phyloP scores from a whole-genome alignment of 1,140 invertebrate genomes.

The Drepana arcuata region DNA sequence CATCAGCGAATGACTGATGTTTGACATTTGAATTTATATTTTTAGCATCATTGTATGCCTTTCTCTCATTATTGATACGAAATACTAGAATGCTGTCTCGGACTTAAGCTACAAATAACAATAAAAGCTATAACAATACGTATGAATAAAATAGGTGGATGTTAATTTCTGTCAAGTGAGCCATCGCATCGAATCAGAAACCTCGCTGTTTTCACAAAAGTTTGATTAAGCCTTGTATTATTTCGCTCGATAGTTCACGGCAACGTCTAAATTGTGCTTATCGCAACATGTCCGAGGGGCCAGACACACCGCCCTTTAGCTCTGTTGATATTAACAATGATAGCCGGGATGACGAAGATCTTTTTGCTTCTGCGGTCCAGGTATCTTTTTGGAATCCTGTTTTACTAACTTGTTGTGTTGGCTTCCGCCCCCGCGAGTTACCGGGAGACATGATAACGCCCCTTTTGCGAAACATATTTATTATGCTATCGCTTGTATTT shows the following conservation, averaged over 20 bases:
- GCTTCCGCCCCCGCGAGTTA: constrained; percentile 29
- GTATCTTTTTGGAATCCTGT: constrained; percentile 72
- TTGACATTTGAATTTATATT: no score
- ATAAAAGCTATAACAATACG: no score
- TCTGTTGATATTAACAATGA: constrained; percentile 79
- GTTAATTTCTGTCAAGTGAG: constrained; percentile 16
- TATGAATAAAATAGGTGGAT: constrained; percentile 3
- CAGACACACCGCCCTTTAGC: constrained; percentile 80
- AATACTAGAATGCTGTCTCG: no score
- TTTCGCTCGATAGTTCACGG: constrained; percentile 3
- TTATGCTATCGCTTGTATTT: neutral
- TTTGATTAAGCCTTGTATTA: constrained; percentile 13
- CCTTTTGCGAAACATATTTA: constrained; percentile 22
- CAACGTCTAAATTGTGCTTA: constrained; percentile 5
- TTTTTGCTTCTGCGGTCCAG: constrained; percentile 85
- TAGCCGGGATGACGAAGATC: constrained; percentile 82
- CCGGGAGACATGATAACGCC: constrained; percentile 43
- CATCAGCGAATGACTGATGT: no score
- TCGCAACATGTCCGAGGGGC: constrained; percentile 75
- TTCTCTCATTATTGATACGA: no score
- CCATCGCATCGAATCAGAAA: constrained; percentile 28
- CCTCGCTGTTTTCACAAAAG: constrained; percentile 32
- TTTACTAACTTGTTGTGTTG: constrained; percentile 26
- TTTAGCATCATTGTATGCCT: no score
- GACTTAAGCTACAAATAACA: no score